Evolutionary conservation across 2,888 invertebrate genomes (phyloP).

Genomic region (Pyrrhia umbra): DNA sequence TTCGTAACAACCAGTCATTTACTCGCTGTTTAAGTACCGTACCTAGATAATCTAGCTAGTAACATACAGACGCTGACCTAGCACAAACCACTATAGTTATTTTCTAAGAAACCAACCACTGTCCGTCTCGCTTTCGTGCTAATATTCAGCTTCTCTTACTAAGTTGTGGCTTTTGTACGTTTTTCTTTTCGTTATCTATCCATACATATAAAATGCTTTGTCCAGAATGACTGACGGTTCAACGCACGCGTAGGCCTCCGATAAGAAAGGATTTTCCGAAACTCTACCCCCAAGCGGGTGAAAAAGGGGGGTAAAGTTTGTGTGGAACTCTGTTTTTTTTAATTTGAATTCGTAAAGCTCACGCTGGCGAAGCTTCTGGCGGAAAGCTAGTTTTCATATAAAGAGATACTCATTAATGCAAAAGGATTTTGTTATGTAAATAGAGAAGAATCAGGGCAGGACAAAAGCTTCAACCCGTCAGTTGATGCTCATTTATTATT

Average conservation of each 20-base stretch:
- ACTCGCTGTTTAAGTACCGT: slow-evolving; percentile 14
- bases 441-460: not conserved
- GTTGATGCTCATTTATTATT: not conserved
- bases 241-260: too few species aligned
- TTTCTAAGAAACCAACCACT: slow-evolving; percentile 40
- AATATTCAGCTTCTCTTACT: slow-evolving; percentile 6
- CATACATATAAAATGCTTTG: too few species aligned
- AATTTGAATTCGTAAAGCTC: too few species aligned
- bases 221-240: too few species aligned
- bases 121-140: slow-evolving; percentile 8
- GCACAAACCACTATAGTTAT: slow-evolving; percentile 18
- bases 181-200: not conserved
- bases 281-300: too few species aligned
- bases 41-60: slow-evolving; percentile 10
- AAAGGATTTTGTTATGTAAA: slow-evolving; percentile 9
- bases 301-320: too few species aligned
- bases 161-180: not conserved
- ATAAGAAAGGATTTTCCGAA: too few species aligned
- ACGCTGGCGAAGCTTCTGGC: too few species aligned
- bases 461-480: not conserved
- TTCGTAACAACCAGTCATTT: not conserved
- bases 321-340: not conserved
- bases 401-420: slow-evolving; percentile 21
- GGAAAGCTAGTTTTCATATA: not conserved
- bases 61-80: slow-evolving; percentile 19